These are phyloP conservation scores for Leptopilina boulardi DNA, from an alignment of 1,140 invertebrate species.

Conservation along the genomic window DNA sequence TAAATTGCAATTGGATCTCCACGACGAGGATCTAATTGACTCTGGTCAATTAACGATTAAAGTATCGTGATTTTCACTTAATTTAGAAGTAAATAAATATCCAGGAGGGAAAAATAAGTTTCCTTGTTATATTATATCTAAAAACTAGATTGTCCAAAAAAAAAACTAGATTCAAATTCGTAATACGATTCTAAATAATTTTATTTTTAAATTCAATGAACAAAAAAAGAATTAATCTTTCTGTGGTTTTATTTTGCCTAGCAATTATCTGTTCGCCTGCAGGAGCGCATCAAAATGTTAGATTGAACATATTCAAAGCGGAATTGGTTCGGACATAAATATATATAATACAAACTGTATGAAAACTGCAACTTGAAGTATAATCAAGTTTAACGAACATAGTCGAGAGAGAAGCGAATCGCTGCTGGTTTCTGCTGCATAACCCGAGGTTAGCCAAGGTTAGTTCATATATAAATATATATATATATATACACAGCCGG, in stretches of 20 bases:
- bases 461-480: too few species aligned
- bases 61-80: background rate
- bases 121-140: too few species aligned
- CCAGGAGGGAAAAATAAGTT: background rate
- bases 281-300: background rate
- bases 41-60: slow-evolving; percentile 37
- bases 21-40: slow-evolving; percentile 47
- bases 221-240: too few species aligned
- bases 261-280: background rate
- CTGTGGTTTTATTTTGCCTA: background rate
- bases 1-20: slow-evolving; percentile 49
- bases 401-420: background rate
- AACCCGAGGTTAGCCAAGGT: slow-evolving; percentile 56
- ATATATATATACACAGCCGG: too few species aligned
- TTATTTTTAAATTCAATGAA: too few species aligned
- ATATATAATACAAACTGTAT: background rate
- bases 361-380: slow-evolving; percentile 45
- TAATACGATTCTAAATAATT: too few species aligned
- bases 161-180: too few species aligned
- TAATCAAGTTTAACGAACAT: slow-evolving; percentile 58
- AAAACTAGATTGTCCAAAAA: too few species aligned
- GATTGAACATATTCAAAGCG: background rate
- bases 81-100: background rate
- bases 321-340: background rate
- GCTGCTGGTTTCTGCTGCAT: too few species aligned